Conservation (phyloP, 2,113 vertebrate species). For the Shinisaurus crocodilurus region DNA sequence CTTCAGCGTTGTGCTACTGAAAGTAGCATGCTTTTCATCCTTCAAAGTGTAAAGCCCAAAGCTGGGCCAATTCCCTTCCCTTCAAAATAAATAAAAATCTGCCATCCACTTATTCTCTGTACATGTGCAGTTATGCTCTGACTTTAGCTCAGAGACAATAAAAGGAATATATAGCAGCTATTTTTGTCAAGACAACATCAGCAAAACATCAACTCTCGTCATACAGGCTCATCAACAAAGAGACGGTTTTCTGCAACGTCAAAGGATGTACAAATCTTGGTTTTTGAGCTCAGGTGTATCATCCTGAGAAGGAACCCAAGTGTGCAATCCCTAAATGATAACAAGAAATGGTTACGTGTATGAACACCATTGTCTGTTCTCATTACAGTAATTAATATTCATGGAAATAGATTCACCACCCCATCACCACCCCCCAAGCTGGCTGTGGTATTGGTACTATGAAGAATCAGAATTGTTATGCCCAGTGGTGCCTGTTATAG, state of each 20-base stretch:
- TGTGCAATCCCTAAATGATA: constrained; percentile 33
- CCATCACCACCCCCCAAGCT: background rate
- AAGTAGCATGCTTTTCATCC: background rate
- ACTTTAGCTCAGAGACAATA: constrained; percentile 34
- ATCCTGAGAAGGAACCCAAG: background rate
- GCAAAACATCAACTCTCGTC: constrained; percentile 54
- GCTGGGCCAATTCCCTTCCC: background rate
- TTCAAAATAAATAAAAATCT: constrained; percentile 28
- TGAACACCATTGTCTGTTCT: constrained; percentile 40
- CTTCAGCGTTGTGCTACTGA: background rate
- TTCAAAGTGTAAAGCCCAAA: background rate
- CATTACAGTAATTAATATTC: constrained; percentile 34
- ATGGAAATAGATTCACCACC: constrained; percentile 22
- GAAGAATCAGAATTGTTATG: constrained; percentile 53
- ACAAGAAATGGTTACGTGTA: constrained; percentile 49
- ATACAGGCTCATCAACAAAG: constrained; percentile 21
- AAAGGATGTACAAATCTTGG: constrained; percentile 54
- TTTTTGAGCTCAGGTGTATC: constrained; percentile 44
- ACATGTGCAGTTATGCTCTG: constrained; percentile 45
- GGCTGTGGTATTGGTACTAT: constrained; percentile 4
- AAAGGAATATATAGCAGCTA: constrained; percentile 40
- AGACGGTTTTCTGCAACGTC: constrained; percentile 41
- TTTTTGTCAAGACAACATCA: constrained; percentile 53
- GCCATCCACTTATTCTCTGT: constrained; percentile 45
- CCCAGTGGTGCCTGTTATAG: constrained; percentile 39